Percentiles rank a stretch among this genome's conserved stretches.
Conservation (phyloP, 2,797 vertebrate genomes). For the Lemur catta region DNA sequence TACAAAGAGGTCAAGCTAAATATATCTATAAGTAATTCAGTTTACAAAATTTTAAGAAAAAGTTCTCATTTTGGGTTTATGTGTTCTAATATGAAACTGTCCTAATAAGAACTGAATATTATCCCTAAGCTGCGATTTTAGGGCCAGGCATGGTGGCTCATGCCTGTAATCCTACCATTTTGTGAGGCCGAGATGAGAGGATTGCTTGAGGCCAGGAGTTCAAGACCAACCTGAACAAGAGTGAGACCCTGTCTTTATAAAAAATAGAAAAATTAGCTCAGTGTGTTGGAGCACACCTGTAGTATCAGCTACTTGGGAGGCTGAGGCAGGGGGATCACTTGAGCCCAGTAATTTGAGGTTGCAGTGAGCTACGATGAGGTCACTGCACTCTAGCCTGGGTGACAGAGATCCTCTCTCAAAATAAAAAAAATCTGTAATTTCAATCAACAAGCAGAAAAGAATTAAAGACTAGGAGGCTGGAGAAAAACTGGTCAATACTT, state of each 20-base stretch:
- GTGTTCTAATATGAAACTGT: neutral
- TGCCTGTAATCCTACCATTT: neutral
- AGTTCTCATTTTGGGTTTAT: neutral
- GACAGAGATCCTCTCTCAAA: neutral
- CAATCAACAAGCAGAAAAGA: neutral
- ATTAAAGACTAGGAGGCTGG: neutral
- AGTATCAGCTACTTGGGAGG: too few relatives aligned
- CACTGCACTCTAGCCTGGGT: neutral
- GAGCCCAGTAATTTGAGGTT: too few relatives aligned
- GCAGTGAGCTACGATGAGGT: neutral
- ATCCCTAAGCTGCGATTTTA: neutral
- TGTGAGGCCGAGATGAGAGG: neutral
- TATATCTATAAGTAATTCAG: neutral
- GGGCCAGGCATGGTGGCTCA: neutral
- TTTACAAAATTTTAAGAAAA: slow-evolving; percentile 5
- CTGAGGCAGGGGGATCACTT: too few relatives aligned
- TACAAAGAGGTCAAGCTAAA: neutral
- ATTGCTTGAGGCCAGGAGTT: neutral
- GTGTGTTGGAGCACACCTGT: too few relatives aligned
- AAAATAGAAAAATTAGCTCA: too few relatives aligned
- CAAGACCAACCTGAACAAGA: neutral
- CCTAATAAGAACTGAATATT: neutral
- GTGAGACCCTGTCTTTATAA: too few relatives aligned
- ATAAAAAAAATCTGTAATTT: neutral
- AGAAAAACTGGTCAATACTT: neutral